Evolutionary conservation across 2,888 invertebrate species (phyloP).

Genomic region (Agrilus biguttatus): DNA sequence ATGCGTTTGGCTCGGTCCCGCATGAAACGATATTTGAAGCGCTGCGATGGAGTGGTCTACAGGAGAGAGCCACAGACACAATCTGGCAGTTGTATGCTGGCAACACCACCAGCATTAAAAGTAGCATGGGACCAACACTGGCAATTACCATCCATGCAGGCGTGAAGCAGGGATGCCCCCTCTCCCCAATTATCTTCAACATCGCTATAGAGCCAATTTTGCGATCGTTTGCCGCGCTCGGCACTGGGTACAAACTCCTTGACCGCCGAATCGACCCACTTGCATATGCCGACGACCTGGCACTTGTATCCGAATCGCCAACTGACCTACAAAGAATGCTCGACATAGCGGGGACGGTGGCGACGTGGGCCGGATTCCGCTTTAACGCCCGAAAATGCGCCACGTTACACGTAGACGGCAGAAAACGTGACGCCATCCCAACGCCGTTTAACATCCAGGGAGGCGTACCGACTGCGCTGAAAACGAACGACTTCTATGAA

Average conservation of each 20-base stretch:
- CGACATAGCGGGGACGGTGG: too few species aligned
- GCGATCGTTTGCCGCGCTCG: neutral
- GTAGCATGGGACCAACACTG: neutral
- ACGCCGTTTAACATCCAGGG: too few species aligned
- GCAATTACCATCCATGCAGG: neutral
- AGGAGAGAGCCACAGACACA: too few species aligned
- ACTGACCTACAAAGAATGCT: slow-evolving; percentile 26
- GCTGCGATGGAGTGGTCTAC: neutral
- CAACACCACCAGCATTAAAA: neutral
- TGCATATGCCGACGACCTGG: neutral
- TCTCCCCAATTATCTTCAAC: slow-evolving; percentile 18
- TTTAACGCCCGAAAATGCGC: too few species aligned
- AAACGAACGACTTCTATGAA: too few species aligned
- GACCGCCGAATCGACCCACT: neutral
- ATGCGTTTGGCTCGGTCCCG: slow-evolving; percentile 23
- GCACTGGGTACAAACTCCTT: neutral
- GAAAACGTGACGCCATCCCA: too few species aligned
- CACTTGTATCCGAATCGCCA: slow-evolving; percentile 7
- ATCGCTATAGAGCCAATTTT: slow-evolving; percentile 7
- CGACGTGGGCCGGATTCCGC: too few species aligned
- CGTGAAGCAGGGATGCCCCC: slow-evolving; percentile 19
- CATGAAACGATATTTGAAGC: slow-evolving; percentile 7
- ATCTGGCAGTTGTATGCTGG: neutral
- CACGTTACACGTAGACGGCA: too few species aligned
- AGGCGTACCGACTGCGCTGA: too few species aligned